Evolutionary conservation across 2,113 vertebrate genomes (phyloP).

Genomic region (Epinephelus lanceolatus): DNA sequence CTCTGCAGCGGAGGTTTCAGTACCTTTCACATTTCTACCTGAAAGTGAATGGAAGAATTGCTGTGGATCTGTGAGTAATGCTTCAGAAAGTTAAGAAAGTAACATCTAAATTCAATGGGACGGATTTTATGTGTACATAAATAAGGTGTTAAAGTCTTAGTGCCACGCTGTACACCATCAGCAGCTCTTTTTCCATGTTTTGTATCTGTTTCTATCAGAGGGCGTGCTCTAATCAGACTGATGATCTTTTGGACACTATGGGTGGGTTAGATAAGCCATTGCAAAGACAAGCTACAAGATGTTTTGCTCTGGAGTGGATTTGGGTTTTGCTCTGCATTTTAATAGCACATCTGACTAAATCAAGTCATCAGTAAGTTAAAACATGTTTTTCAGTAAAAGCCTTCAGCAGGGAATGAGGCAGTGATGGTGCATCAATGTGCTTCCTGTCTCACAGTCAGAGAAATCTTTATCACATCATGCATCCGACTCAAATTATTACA

Average conservation of each 20-base stretch:
- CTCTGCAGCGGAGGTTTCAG: conserved; percentile 2
- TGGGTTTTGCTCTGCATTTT: background rate
- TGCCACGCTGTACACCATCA: background rate
- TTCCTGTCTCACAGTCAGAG: conserved; percentile 31
- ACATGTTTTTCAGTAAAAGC: background rate
- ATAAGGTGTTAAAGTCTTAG: background rate
- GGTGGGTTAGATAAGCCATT: background rate
- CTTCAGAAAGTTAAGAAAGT: conserved; percentile 13
- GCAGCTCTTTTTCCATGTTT: background rate
- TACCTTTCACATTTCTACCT: background rate
- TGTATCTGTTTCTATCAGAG: background rate
- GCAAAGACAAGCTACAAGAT: background rate
- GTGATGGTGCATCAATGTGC: conserved; percentile 6
- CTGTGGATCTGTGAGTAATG: background rate
- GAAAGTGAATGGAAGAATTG: background rate
- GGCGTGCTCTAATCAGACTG: background rate
- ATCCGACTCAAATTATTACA: conserved; percentile 46
- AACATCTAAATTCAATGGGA: background rate
- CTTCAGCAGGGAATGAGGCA: background rate
- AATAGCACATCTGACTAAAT: background rate
- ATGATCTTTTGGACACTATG: background rate
- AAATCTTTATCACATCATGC: conserved; percentile 27
- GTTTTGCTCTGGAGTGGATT: background rate
- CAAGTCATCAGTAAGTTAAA: background rate
- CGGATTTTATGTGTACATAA: background rate